Evolutionary conservation across 2,113 vertebrate genomes (phyloP).

Genomic region (Zosterops hypoxanthus): DNA sequence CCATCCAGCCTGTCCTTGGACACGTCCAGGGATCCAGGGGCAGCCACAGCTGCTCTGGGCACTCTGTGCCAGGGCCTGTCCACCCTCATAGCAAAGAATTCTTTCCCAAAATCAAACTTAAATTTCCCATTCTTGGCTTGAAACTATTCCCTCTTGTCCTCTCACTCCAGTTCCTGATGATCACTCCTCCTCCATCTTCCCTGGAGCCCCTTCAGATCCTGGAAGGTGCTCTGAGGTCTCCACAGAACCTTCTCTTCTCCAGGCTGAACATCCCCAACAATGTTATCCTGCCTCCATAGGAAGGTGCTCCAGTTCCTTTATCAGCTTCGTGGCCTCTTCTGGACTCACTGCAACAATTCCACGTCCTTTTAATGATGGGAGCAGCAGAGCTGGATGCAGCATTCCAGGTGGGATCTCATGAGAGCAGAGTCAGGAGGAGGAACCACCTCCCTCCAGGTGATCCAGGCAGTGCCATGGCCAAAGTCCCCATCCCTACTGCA

Average conservation of each 20-base stretch:
- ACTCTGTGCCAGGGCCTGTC: background rate
- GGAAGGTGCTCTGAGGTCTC: background rate
- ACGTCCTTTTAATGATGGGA: rapidly evolving
- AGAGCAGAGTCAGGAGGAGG: background rate
- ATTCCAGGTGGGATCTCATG: background rate
- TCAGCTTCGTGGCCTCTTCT: background rate
- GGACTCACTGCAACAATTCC: rapidly evolving
- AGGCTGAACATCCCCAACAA: background rate
- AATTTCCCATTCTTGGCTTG: background rate
- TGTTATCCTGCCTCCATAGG: background rate
- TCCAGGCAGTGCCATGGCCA: background rate
- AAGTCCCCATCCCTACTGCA: background rate
- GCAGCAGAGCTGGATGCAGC: background rate
- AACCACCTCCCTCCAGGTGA: background rate
- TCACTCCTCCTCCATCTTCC: rapidly evolving
- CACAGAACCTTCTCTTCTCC: background rate
- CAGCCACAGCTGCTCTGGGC: background rate
- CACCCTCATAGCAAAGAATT: background rate
- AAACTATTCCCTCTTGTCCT: background rate
- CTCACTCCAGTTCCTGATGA: background rate
- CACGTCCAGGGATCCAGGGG: background rate
- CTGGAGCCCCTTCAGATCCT: background rate
- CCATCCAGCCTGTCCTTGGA: rapidly evolving
- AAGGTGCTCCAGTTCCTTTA: background rate
- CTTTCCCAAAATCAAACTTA: background rate